Conservation (phyloP, 2,113 vertebrate genomes). For the Uria aalge region DNA sequence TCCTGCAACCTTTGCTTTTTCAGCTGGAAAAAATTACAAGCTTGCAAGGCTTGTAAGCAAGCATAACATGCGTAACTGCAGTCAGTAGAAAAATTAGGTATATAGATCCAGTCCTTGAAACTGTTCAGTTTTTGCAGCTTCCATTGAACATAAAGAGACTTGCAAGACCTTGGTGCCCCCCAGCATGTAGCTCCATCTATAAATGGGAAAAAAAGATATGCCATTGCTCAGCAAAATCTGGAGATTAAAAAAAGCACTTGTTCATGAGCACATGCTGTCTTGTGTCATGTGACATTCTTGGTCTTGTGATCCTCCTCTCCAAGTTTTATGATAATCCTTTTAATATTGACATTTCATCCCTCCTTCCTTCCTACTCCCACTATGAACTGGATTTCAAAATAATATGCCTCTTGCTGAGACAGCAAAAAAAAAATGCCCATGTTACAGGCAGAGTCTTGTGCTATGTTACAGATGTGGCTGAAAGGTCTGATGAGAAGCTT, state of each 20-base stretch:
- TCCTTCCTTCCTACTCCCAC: not conserved
- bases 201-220: not conserved
- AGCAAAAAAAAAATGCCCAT: not conserved
- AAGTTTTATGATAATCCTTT: not conserved
- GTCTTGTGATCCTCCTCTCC: not conserved
- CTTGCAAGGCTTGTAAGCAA: not conserved
- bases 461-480: not conserved
- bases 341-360: not conserved
- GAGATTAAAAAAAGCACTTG: not conserved
- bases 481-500: not conserved
- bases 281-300: not conserved
- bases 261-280: not conserved
- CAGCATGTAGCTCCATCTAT: not conserved
- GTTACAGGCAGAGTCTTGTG: not conserved
- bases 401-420: not conserved
- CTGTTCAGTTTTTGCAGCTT: not conserved
- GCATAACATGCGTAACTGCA: not conserved
- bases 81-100: not conserved
- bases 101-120: not conserved
- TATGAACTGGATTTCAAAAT: not conserved
- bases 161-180: not conserved
- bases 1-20: not conserved
- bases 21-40: not conserved
- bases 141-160: not conserved
- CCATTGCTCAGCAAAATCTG: not conserved